Evolutionary conservation across 30 jellyfish, hydroid and myxozoan genomes (phyloP).

Genomic region (Hydractinia symbiolongicarpus): DNA sequence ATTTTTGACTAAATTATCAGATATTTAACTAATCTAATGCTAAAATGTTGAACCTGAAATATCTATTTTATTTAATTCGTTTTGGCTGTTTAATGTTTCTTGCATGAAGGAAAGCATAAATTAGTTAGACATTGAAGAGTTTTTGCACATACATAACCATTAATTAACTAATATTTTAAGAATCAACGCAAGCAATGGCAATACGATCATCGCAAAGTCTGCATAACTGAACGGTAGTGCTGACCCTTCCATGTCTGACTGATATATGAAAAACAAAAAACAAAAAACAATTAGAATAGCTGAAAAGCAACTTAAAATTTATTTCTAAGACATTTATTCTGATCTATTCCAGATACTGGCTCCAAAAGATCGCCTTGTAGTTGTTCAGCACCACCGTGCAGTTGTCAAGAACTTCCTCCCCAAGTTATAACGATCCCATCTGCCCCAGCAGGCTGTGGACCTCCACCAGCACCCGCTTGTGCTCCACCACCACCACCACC

Average conservation of each 20-base stretch:
- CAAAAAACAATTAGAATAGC: not conserved
- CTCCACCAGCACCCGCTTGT: conserved; percentile 68
- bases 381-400: conserved; percentile 42
- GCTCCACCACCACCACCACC: conserved; percentile 89
- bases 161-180: no score
- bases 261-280: conserved; percentile 7
- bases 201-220: no score
- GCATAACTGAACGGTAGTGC: not conserved
- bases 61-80: no score
- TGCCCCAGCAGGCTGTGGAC: conserved; percentile 66
- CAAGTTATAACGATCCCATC: conserved; percentile 33
- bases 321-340: not conserved
- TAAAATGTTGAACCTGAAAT: no score
- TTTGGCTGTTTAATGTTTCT: not conserved
- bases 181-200: no score
- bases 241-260: conserved; percentile 13
- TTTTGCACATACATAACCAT: conserved; percentile 7
- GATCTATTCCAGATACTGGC: conserved; percentile 37
- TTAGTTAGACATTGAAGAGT: conserved; percentile 20
- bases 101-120: not conserved
- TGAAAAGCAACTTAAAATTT: not conserved
- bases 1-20: no score
- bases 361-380: conserved; percentile 33
- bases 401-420: conserved; percentile 36
- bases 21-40: no score